phyloP scores from a whole-genome alignment of 1,140 invertebrate species.

The Drosophila nebulosa region DNA sequence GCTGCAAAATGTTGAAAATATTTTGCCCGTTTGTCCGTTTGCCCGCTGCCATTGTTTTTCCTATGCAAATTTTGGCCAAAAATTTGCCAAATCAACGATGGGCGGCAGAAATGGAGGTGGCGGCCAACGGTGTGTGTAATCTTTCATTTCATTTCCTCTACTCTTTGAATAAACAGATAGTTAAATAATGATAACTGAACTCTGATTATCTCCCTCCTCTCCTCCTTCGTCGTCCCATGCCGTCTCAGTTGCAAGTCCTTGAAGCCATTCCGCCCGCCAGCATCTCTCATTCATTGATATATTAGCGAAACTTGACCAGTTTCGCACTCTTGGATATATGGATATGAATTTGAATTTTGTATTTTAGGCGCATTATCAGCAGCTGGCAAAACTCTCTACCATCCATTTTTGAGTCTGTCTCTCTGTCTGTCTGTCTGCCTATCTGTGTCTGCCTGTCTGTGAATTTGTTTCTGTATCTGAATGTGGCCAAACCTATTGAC shows the following conservation, averaged over 20 bases:
- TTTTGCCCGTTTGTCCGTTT: not conserved
- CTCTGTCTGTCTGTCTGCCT: slow-evolving; percentile 5
- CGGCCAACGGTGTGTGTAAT: too few species aligned
- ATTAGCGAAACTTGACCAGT: not conserved
- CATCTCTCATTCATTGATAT: not conserved
- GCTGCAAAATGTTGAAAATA: not conserved
- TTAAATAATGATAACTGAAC: not conserved
- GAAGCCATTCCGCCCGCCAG: too few species aligned
- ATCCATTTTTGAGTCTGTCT: not conserved
- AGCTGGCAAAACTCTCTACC: not conserved
- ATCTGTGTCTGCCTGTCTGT: slow-evolving; percentile 16
- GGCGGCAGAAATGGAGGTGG: not conserved
- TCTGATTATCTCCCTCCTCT: too few species aligned
- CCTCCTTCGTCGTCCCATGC: too few species aligned
- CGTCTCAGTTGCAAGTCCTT: too few species aligned
- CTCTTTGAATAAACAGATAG: not conserved
- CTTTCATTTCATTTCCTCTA: not conserved
- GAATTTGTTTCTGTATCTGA: slow-evolving; percentile 12
- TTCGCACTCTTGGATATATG: not conserved
- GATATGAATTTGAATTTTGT: not conserved
- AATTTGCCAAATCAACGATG: not conserved
- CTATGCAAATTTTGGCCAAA: not conserved
- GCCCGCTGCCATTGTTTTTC: not conserved
- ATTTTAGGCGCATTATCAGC: slow-evolving; percentile 1
- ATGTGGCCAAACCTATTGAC: slow-evolving; percentile 45